These are phyloP conservation scores for Sebastes iracundus DNA, from an alignment of 2,797 vertebrate genomes.

Conservation along the genomic window DNA sequence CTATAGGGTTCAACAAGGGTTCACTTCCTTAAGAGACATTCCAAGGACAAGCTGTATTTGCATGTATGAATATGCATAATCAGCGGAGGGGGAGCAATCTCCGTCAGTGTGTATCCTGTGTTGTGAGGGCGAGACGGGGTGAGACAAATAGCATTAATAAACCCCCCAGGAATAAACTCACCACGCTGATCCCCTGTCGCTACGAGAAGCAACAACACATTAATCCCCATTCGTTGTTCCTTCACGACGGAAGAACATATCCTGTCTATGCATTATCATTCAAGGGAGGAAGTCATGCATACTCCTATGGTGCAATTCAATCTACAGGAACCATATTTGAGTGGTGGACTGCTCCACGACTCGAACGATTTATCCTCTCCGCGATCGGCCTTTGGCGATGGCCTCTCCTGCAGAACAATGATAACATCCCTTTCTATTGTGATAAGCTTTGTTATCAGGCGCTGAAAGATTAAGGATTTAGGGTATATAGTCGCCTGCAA, in stretches of 20 bases:
- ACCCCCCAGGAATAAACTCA: slow-evolving; percentile 1
- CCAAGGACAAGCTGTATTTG: slow-evolving; percentile 40
- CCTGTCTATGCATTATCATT: slow-evolving; percentile 35
- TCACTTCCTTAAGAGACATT: slow-evolving; percentile 12
- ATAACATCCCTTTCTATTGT: background rate
- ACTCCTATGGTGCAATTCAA: slow-evolving; percentile 18
- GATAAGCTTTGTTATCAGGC: background rate
- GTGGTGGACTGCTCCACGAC: background rate
- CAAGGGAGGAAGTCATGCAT: slow-evolving; percentile 32
- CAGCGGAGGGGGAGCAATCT: background rate
- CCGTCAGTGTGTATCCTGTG: background rate
- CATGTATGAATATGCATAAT: slow-evolving; percentile 70
- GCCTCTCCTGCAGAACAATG: background rate
- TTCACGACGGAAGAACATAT: background rate
- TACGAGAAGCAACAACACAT: slow-evolving; percentile 1
- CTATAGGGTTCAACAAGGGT: background rate
- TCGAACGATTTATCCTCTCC: background rate
- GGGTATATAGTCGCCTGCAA: background rate
- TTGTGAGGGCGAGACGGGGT: background rate
- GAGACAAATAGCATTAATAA: slow-evolving; percentile 49
- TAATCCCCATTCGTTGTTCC: slow-evolving; percentile 26
- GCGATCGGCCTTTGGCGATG: background rate
- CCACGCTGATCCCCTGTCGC: background rate
- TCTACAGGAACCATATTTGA: slow-evolving; percentile 26
- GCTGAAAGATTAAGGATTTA: slow-evolving; percentile 1